Base-by-base conservation (phyloP, 1,140 invertebrate genomes). In the Achatina immaculata region DNA sequence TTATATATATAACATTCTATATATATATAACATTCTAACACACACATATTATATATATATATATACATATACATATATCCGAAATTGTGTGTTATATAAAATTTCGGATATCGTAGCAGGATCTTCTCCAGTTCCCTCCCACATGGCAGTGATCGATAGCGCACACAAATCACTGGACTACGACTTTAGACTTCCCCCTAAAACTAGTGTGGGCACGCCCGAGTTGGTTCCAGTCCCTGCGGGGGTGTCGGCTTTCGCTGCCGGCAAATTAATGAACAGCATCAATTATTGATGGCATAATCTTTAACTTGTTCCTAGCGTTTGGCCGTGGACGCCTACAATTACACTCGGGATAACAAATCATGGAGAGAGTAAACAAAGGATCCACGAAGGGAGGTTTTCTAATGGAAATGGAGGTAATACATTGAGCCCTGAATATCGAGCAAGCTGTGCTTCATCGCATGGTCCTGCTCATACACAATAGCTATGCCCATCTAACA, bases 201-300 rank as follows among this genome's bases (percentile, higher is more conserved):
- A 40, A 71, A 40, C 68, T 71, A 38, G 31, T 34, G 68, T 21
- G 68, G 31, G n/a, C 68, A 42, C 21, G 68, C 36, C 68, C 42
- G 68, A 42, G 11, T 69, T 40, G 68, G 68, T 43, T 43, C 38
- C 58, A 31, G 58, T 74, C 72, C 43, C 72, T 16, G 14, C 16
- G 43, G 72, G 45, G 42, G 72, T 74, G 42, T 74, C 72, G 31
- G 42, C 42, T 74, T 48, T 74, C 72, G 42, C 40, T 48, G 72
- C 40, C 42, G 31, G 42, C 72, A 74, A 74, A 74, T 74, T 74
- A 74, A 74, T 74, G 72, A 74, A 51, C 72, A 45, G 14, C 72
- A 43, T 74, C 72, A 43, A 74, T 74, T 48, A 74, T 74, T 45
- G 45, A 74, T 74, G 45, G 45, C 42, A 74, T 74, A 45, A 74